phyloP scores from a whole-genome alignment of 2,113 vertebrate genomes.

The Motacilla tschutschensis region DNA sequence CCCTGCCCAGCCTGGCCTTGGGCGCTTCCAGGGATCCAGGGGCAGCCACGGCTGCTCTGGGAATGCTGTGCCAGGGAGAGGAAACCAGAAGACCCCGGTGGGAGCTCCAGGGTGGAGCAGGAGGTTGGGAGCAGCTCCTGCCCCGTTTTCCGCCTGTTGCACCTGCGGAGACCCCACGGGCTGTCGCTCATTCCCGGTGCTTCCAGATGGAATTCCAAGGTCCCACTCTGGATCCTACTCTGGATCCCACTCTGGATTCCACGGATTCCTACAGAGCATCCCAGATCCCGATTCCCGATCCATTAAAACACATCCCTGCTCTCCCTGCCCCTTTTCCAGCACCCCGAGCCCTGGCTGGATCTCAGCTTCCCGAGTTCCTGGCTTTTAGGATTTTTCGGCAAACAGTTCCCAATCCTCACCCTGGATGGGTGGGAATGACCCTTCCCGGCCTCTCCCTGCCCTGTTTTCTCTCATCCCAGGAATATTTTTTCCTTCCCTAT shows the following conservation, averaged over 20 bases:
- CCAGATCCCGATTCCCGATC: background rate
- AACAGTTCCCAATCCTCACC: background rate
- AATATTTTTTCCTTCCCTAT: background rate
- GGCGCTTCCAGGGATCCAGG: background rate
- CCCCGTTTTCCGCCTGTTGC: accelerated
- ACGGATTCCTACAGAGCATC: background rate
- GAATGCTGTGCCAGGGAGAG: background rate
- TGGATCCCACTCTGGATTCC: background rate
- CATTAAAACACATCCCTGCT: background rate
- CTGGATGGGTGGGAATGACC: background rate
- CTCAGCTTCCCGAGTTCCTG: background rate
- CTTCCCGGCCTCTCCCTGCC: background rate
- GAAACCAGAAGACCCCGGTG: background rate
- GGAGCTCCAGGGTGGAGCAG: accelerated
- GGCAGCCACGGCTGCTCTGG: accelerated
- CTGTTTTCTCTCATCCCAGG: background rate
- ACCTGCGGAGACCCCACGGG: background rate
- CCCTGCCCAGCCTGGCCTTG: background rate
- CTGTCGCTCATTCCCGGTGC: background rate
- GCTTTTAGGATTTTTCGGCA: background rate
- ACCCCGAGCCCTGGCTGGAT: background rate
- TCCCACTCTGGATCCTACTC: background rate
- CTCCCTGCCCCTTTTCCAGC: background rate
- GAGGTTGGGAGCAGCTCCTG: background rate
- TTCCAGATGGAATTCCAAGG: background rate